These are phyloP conservation scores for Ecdyonurus torrentis DNA, from an alignment of 2,888 invertebrate genomes.

Conservation along the genomic window DNA sequence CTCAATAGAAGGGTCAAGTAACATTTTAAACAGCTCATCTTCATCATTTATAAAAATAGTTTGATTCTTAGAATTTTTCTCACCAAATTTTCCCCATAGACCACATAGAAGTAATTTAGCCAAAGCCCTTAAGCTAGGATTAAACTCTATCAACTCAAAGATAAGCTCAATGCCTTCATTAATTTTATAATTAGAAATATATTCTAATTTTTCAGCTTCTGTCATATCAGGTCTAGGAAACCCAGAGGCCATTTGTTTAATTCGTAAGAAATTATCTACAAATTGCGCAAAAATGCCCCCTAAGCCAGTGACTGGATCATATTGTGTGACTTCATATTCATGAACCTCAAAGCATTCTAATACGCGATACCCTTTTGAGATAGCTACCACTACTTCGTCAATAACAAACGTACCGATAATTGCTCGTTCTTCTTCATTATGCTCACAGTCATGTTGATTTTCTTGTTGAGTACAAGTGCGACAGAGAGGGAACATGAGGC, in stretches of 20 bases:
- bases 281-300: slow-evolving; percentile 8
- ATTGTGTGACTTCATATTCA: background rate
- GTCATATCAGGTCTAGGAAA: background rate
- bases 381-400: background rate
- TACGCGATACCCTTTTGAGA: background rate
- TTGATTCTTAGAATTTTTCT: background rate
- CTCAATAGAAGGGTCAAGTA: slow-evolving; percentile 13
- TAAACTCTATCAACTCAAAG: background rate
- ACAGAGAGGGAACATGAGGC: slow-evolving; percentile 1
- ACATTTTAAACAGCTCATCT: slow-evolving; percentile 13
- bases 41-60: background rate
- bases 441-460: background rate
- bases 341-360: slow-evolving; percentile 1
- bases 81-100: slow-evolving; percentile 6
- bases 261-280: slow-evolving; percentile 6
- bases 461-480: background rate
- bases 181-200: slow-evolving; percentile 1
- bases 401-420: background rate
- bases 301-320: background rate
- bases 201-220: background rate
- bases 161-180: slow-evolving; percentile 2
- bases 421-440: background rate
- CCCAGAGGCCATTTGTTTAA: slow-evolving; percentile 7
- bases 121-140: background rate
- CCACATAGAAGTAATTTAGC: background rate